Base-by-base conservation (phyloP, 64 coral and sea anemone genomes). In the Cladopsammia gracilis region DNA sequence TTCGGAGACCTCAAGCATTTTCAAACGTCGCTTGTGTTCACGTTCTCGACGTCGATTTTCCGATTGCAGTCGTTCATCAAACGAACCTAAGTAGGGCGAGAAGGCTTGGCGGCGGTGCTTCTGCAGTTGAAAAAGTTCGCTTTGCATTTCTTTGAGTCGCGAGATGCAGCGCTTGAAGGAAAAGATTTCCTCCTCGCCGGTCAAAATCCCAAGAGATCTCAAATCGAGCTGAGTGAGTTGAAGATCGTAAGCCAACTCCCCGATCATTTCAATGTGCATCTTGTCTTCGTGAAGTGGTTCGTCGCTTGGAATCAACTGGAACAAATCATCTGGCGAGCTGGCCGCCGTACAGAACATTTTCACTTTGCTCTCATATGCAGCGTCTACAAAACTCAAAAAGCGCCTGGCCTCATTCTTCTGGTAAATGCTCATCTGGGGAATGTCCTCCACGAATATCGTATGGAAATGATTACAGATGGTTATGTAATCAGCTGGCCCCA, bases 211-310 rank as follows among this genome's bases (percentile, higher is more conserved):
- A 14, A 96, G 87, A 50, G 91, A 96, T 11, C 65, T 69, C 53
- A 96, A 68, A 10, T 96, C 79, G 13, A 96, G 86, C 42, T 96
- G 48, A 10, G 86, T 83, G 12, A 96, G 87, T 45, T 96, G 45
- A 47, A 96, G 79, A 64, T 96, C 95, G 68, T 96, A 96, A 9
- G 95, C 95, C 64, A 96, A 56, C 42, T 96, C 95, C 9, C 95
- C 95, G 20, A 96, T 96, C 95, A 96, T 96, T 75, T 96, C 95
- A 19, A 96, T 72, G 70, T 96, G 95, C 95, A 96, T 96, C 85
- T 96, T 93, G 73, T 96, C 95, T 73, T 86, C 83, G 25, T 77
- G 67, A 8, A 16, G 54, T 8, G 44, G 44, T 10, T 70, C 90
- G 56, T 93, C 81, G n/a, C 85, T 96, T 19, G 91, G 95, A 84